Evolutionary conservation across 2,888 invertebrate species (phyloP), one percentile per base, ranked within the genome.

Genomic region (Mallateleia sp.): DNA sequence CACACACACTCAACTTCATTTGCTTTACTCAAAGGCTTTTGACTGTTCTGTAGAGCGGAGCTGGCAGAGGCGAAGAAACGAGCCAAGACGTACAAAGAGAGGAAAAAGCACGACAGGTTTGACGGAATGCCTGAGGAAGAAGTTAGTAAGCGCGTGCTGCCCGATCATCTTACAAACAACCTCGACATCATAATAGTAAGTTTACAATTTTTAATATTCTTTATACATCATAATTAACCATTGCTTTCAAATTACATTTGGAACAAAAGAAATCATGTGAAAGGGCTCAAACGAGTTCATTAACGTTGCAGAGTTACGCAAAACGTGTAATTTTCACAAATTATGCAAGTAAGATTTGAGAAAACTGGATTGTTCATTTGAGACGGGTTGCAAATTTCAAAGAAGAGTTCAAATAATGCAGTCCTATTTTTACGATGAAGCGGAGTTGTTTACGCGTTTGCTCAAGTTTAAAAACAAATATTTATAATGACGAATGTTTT

Each of bases 141-240:
- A 96, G 99, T 99, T 60, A 97, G 98, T 85, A 98, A 98, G 93
- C 97, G 98, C 93, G 98, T 98, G 90, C 96, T 99, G 95, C 99
- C 99, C 85, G 99, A 99, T 96, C 99, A 99, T 95, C 96, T 99
- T 90, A 96, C 98, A 34, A 97, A 97, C 95, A 98, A 99, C 96
- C 97, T 99, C 95, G 99, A 99, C 96, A 99, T 99, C 96, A 98
- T 99, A 95, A 99, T 99, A 96, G 99, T 99, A 97, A 98, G 99
- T 98, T 96, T 15, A 54, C 72, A 77, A 38, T 82, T 82, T 77
- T 86, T 78, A 54, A 60, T 75, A 56, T 81, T 85, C 75, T 60
- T 60, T 69, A n/a, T 62, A 32, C 47, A n/a, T 56, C 78, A 28
- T 75, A 56, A 80, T 79, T 80, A 62, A 45, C 42, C 18, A 58